Evolutionary conservation across 2,888 invertebrate genomes (phyloP), one percentile per base, ranked within the genome.

Genomic region (Koerneria pararmatus): DNA sequence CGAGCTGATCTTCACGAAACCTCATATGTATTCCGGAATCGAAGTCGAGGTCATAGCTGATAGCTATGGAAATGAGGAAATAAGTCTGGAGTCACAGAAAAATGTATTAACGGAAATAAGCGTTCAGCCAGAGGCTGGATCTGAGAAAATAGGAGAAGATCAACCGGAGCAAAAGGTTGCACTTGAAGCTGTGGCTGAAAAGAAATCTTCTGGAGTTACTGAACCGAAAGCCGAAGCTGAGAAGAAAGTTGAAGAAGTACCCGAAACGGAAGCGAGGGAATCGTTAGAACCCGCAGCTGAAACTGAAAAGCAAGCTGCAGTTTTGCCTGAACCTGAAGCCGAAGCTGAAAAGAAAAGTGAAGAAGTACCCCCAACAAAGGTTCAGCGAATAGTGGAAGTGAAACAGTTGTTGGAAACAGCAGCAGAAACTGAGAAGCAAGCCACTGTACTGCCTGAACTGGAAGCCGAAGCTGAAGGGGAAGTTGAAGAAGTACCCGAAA

Each of bases 31-130:
- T 46, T 60, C 58, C 31, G 29, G 48, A n/a, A 66, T 66, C 56
- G 66, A 66, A 49, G 62, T 66, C 19, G 66, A 66, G 34, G 66
- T 66, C 22, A 59, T 66, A n/a, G 31, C 62, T 29, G 66, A 66
- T 24, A 53, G 41, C 19, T 29, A 54, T 46, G 66, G 62, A 22
- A 32, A 8, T 27, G 31, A 15, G 5, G 49, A 66, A 6, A 11
- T 27, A 19, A 24, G 8, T 35, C n/a, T 27, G 19, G 4, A 37
- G 2, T 41, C 22, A 3, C 41, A n/a, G 57, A 57, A 19, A 46
- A 29, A 60, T 29, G 60, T 19, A 48, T n/a, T n/a, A n/a, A n/a
- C n/a, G n/a, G n/a, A n/a, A n/a, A n/a, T n/a, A n/a, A n/a, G n/a
- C n/a, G 53, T n/a, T n/a, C n/a, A n/a, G n/a, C n/a, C n/a, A n/a